Base-by-base conservation (phyloP, 2,888 invertebrate genomes). In the Tinea semifulvella region DNA sequence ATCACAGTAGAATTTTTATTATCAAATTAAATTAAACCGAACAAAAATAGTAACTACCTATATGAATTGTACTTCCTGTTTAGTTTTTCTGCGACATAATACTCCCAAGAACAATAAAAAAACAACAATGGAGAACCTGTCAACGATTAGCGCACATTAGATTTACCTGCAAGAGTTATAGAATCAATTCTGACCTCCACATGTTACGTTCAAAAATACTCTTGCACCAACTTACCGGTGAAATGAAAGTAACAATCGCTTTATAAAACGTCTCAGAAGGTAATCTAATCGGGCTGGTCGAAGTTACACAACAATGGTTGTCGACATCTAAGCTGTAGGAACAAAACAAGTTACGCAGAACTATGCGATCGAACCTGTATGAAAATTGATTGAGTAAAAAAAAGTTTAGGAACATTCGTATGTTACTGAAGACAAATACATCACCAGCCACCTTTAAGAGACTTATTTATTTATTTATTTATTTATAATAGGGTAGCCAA, bases 191-290 rank as follows among this genome's bases (percentile, higher is more conserved):
- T 31, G 31, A 31, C 31, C 31, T 31, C 31, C 31, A 31, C 31
- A 31, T 13, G 31, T 31, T 13, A 31, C 31, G 18, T 18, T 17
- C 18, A 18, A 36, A 31, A 36, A 20, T 10, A 6, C 20, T 20
- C 40, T 25, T 25, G 35, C 31, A 47, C 26, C 53, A 57, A 49
- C 40, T 31, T 22, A 17, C 56, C 53, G 49, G 54, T 58, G 60
- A 68, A 75, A 74, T 68, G 74, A 75, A 76, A 76, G 73, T 70
- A 73, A 70, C 72, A 73, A 73, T 70, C 64, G 64, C 61, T 70
- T 68, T 66, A 71, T 72, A 68, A 72, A 73, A 70, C 66, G 60
- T 68, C 69, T 69, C 60, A 55, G 65, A 63, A 61, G 65, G 65
- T 69, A 71, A 69, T 68, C 69, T 67, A 68, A 75, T 69, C 65